Percentiles rank a stretch among this genome's conserved stretches.
phyloP scores from a whole-genome alignment of 2,113 vertebrate genomes.

The Camelus bactrianus region DNA sequence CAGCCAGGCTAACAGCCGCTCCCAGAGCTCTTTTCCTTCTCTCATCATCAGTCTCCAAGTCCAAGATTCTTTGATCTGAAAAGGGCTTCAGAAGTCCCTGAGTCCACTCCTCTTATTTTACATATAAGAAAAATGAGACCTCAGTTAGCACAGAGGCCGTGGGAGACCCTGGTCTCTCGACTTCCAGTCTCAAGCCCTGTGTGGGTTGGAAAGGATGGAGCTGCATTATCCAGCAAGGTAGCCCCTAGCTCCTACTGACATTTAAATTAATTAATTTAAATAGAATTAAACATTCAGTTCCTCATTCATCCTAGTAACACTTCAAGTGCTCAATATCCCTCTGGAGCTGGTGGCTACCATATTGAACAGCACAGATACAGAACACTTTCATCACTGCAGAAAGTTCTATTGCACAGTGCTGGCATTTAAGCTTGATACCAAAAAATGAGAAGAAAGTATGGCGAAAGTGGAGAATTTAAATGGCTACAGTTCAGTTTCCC shows the following conservation, averaged over 20 bases:
- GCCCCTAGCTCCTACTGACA: background rate
- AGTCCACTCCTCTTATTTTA: background rate
- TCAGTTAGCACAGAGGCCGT: background rate
- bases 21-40: background rate
- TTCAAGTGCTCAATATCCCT: background rate
- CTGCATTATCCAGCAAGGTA: background rate
- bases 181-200: background rate
- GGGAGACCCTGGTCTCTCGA: background rate
- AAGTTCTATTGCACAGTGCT: background rate
- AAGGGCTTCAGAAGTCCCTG: conserved; percentile 20
- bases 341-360: background rate
- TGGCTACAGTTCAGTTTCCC: background rate
- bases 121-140: background rate
- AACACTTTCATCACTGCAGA: background rate
- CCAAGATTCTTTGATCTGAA: background rate
- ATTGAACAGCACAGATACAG: background rate
- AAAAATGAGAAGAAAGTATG: background rate
- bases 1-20: background rate
- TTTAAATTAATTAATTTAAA: conserved; percentile 23
- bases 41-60: background rate
- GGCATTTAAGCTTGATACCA: background rate
- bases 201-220: background rate
- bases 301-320: background rate
- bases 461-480: background rate
- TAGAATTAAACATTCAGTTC: background rate